Percentiles rank a stretch among this genome's conserved stretches.
Conservation (phyloP, 2,113 vertebrate species). For the Cisticola juncidis region DNA sequence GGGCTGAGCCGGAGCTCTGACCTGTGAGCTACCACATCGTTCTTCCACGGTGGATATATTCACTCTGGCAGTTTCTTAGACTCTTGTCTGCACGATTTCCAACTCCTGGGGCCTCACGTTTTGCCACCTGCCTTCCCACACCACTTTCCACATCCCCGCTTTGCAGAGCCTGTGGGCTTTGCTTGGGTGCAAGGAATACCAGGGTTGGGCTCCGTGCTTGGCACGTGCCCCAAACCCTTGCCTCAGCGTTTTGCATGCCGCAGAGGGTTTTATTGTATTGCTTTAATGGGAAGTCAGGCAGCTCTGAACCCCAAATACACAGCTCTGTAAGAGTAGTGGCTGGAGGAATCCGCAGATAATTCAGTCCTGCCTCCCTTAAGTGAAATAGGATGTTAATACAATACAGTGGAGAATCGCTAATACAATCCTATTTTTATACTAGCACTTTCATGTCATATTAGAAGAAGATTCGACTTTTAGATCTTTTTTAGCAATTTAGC, state of each 20-base stretch:
- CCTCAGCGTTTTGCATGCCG: constrained; percentile 32
- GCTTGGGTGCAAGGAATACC: not conserved
- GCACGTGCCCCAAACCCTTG: not conserved
- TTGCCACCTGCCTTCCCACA: not conserved
- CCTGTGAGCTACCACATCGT: accelerated
- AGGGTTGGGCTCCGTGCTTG: not conserved
- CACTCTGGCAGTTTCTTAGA: not conserved
- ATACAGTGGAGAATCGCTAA: constrained; percentile 65
- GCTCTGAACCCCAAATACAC: constrained; percentile 53
- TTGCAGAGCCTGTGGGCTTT: not conserved
- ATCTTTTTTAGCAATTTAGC: constrained; percentile 71
- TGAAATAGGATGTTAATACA: constrained; percentile 68
- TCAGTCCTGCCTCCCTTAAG: constrained; percentile 56
- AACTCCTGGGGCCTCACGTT: accelerated
- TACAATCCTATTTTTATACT: constrained; percentile 64
- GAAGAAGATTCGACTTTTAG: constrained; percentile 72
- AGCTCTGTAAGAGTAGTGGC: constrained; percentile 47
- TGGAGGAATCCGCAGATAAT: constrained; percentile 64
- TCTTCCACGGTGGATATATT: accelerated
- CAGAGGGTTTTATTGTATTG: constrained; percentile 17
- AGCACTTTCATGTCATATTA: constrained; percentile 59
- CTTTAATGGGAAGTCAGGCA: constrained; percentile 40
- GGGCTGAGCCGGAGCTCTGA: not conserved
- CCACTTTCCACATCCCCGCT: accelerated
- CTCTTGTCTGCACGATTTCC: not conserved